Percentiles rank a stretch among this genome's conserved stretches.
These are phyloP conservation scores for Okamejei kenojei DNA, from an alignment of 2,797 vertebrate genomes.

Conservation along the genomic window DNA sequence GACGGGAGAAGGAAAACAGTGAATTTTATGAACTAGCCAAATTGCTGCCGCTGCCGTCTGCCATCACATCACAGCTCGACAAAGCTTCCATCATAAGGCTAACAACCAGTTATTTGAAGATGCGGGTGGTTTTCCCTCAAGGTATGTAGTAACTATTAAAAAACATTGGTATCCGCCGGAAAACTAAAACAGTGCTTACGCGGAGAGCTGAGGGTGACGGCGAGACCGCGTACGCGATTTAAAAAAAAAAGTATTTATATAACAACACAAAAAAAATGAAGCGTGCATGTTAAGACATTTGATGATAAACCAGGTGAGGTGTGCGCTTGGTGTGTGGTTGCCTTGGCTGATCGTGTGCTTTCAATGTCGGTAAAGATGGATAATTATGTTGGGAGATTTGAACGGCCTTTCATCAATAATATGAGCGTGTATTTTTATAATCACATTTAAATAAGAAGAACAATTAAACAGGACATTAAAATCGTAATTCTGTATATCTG, in stretches of 20 bases:
- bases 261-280: neutral
- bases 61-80: constrained; percentile 96
- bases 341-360: no score
- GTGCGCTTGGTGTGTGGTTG: neutral
- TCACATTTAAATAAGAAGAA: neutral
- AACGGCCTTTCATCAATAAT: neutral
- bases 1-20: constrained; percentile 94
- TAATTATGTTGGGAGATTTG: neutral
- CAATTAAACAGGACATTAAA: neutral
- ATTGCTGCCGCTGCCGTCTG: constrained; percentile 86
- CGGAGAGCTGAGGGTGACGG: neutral
- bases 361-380: neutral
- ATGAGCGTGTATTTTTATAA: neutral
- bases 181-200: neutral
- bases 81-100: constrained; percentile 97
- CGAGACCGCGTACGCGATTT: no score
- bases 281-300: neutral
- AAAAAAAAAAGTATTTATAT: no score
- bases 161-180: neutral
- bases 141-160: constrained; percentile 60
- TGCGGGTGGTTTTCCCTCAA: constrained; percentile 91
- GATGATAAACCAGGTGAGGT: no score
- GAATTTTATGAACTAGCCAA: constrained; percentile 97
- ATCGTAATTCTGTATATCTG: neutral
- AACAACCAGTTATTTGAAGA: constrained; percentile 93